phyloP scores from a whole-genome alignment of 2,797 vertebrate genomes.

The Periparus ater region DNA sequence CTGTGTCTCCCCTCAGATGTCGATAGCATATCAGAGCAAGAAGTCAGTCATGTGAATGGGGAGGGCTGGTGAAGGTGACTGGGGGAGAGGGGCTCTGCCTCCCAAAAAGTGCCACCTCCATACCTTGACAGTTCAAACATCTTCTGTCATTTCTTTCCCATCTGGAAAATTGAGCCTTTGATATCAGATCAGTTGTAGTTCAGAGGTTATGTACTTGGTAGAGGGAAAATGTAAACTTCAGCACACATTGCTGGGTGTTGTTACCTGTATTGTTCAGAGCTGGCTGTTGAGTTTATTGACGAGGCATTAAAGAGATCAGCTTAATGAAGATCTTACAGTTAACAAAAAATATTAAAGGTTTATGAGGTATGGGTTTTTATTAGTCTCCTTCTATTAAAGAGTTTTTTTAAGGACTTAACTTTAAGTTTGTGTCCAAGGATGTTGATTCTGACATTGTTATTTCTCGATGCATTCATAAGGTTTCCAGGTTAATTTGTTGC shows the following conservation, averaged over 20 bases:
- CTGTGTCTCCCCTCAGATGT: not conserved
- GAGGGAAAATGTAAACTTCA: not conserved
- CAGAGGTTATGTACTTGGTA: not conserved
- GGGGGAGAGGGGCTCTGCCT: not conserved
- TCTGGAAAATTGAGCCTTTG: not conserved
- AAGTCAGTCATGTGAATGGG: fast-evolving
- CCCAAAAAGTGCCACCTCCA: not conserved
- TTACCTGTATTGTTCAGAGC: not conserved
- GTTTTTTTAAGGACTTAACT: not conserved
- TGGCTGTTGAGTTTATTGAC: not conserved
- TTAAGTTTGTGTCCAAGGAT: not conserved
- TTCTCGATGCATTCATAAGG: not conserved
- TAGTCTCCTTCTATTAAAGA: not conserved
- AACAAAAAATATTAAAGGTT: not conserved
- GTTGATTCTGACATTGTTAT: not conserved
- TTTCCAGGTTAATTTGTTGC: not conserved
- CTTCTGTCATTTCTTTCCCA: not conserved
- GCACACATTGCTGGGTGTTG: not conserved
- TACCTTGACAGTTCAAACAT: not conserved
- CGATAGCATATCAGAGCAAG: not conserved
- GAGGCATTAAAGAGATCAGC: not conserved
- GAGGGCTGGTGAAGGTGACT: not conserved
- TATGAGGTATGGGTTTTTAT: not conserved
- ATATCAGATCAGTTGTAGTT: not conserved
- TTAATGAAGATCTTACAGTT: not conserved